These are phyloP conservation scores for Sebastes iracundus DNA, from an alignment of 2,797 vertebrate species.

Conservation along the genomic window DNA sequence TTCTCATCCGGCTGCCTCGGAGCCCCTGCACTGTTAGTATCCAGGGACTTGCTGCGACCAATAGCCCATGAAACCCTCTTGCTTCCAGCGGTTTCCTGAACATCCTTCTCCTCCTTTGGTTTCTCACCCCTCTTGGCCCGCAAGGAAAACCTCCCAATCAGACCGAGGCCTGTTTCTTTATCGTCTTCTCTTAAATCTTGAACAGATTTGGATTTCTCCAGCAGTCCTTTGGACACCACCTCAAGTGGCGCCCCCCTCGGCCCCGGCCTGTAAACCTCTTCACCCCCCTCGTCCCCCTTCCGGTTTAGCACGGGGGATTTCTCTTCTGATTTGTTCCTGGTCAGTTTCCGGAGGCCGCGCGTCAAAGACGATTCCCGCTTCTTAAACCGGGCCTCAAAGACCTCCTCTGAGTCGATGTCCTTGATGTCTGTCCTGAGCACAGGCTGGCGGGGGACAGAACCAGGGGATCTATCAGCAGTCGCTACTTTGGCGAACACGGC, in stretches of 20 bases:
- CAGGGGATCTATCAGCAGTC: conserved; percentile 39
- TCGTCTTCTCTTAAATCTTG: conserved; percentile 89
- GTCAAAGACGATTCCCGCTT: conserved; percentile 90
- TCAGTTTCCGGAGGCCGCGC: conserved; percentile 88
- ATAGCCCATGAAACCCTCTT: conserved; percentile 87
- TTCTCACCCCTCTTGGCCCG: conserved; percentile 83
- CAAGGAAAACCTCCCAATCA: conserved; percentile 88
- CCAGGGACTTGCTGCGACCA: conserved; percentile 85
- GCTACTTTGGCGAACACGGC: conserved; percentile 83
- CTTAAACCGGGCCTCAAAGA: conserved; percentile 96
- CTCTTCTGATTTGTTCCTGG: conserved; percentile 90
- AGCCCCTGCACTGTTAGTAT: conserved; percentile 77
- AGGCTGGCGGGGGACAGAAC: conserved; percentile 44
- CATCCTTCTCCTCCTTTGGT: conserved; percentile 76
- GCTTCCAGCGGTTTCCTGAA: conserved; percentile 52
- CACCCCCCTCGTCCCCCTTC: conserved; percentile 73
- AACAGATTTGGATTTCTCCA: conserved; percentile 90
- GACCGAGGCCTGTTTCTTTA: conserved; percentile 82
- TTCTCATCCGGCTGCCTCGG: conserved; percentile 50
- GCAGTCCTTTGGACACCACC: conserved; percentile 77
- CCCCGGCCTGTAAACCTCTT: conserved; percentile 92
- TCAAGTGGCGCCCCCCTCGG: conserved; percentile 89
- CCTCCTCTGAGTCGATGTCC: conserved; percentile 92
- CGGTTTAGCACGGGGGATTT: conserved; percentile 74
- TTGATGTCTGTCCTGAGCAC: conserved; percentile 83